Evolutionary conservation across 2,113 vertebrate genomes (phyloP), one percentile per base, ranked within the genome.

Genomic region (Microcebus ravelobensis): DNA sequence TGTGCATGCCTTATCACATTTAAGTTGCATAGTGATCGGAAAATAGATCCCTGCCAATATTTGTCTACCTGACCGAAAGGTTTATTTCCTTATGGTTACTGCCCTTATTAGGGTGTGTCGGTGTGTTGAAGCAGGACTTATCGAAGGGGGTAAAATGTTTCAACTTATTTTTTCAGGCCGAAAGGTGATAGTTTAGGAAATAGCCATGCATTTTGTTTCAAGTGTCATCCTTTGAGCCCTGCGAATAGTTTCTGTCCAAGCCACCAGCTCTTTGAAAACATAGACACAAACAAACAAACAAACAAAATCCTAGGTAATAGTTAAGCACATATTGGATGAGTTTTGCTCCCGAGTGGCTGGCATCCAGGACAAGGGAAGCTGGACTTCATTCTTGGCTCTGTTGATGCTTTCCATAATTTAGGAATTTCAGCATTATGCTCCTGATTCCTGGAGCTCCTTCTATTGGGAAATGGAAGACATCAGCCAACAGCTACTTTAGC

Each of bases 181-280:
- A 80, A 85, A 74, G 42, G 31, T 79, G n/a, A 34, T 63, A 50
- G 61, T 84, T 94, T 91, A 36, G 17, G 52, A 91, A 67, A 67
- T 17, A 93, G 25, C 42, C 73, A 71, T 10, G 55, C 27, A 18
- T 85, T 90, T 71, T 63, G 77, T 91, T 55, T 63, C 29, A 21
- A 36, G 1, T 18, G 29, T 48, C 67, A 74, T 74, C 8, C 45
- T 79, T 61, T 20, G 25, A 88, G 63, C 31, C n/a, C 71, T 83
- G 67, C 20, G 57, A 27, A 86, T 29, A 63, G 29, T 52, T 86
- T 61, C 71, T 95, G 83, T 68, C 92, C 68, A 13, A 70, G 83
- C 61, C 79, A 79, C 82, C 77, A 94, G 81, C 67, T 96, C 73
- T 96, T 92, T 90, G 61, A 92, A 89, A 94, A 42, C 27, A 65